A percentile compares a stretch with the other conserved stretches of the same genome.
These are phyloP conservation scores for Corythornis vintsioides DNA, from an alignment of 2,113 vertebrate genomes.

Conservation along the genomic window DNA sequence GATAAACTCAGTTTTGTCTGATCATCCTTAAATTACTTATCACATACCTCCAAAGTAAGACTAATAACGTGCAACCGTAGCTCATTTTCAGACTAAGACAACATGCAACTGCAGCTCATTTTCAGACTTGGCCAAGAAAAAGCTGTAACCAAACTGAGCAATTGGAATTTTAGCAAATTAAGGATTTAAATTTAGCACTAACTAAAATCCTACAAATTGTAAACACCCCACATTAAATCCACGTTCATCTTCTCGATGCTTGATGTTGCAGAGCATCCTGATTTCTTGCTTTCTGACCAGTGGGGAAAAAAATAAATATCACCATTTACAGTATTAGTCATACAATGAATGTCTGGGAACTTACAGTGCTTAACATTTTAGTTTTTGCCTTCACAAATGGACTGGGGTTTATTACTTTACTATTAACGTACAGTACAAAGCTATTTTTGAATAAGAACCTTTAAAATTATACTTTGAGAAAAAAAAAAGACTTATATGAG, in stretches of 20 bases:
- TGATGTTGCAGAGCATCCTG: not conserved
- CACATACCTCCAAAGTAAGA: not conserved
- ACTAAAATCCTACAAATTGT: not conserved
- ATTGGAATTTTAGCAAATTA: constrained; percentile 47
- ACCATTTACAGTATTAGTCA: constrained; percentile 21
- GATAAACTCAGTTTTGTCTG: not conserved
- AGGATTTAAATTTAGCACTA: constrained; percentile 56
- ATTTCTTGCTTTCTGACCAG: not conserved
- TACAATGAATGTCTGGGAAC: not conserved
- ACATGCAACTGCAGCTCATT: not conserved
- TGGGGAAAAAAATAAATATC: constrained; percentile 37
- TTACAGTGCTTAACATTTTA: not conserved
- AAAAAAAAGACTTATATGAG: not conserved
- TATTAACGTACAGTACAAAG: not conserved
- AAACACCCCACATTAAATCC: not conserved
- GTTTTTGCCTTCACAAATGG: not conserved
- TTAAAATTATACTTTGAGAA: not conserved
- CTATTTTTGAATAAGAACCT: constrained; percentile 39
- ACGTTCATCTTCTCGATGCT: not conserved
- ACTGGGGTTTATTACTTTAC: not conserved
- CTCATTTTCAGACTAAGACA: constrained; percentile 15
- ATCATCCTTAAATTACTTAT: not conserved
- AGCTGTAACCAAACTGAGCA: constrained; percentile 49
- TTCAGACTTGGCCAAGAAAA: constrained; percentile 51
- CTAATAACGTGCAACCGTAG: not conserved